Conservation (phyloP, 2,888 invertebrate species). For the Sicus ferrugineus region DNA sequence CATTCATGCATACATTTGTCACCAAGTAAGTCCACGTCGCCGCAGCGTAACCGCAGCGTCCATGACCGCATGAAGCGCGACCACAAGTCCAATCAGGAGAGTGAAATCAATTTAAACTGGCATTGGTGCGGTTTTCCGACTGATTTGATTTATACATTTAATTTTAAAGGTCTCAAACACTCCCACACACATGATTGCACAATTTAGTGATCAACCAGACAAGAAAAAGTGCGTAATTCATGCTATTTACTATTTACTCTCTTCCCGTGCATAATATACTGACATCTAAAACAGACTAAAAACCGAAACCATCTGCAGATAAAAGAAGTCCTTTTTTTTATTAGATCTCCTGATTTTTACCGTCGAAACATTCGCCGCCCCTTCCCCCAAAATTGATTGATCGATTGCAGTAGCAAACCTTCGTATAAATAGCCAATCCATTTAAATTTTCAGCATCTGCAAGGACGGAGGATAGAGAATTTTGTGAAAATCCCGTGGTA, state of each 20-base stretch:
- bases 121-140: conserved; percentile 19
- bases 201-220: neutral
- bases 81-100: conserved; percentile 15
- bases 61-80: neutral
- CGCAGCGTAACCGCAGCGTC: neutral
- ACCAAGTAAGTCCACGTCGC: neutral
- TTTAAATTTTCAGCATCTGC: neutral
- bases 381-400: neutral
- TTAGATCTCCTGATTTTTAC: neutral
- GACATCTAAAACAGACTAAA: neutral
- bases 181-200: neutral
- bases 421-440: neutral
- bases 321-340: neutral
- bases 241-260: too few relatives aligned
- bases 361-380: neutral
- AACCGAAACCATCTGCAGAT: neutral
- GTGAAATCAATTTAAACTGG: conserved; percentile 26
- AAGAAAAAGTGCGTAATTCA: too few relatives aligned
- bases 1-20: neutral
- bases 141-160: neutral
- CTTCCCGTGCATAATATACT: too few relatives aligned
- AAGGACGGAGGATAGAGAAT: neutral
- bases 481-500: neutral
- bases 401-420: neutral
- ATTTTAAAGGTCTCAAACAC: neutral